These are phyloP conservation scores for Rhinoderma darwinii DNA, from an alignment of 2,113 vertebrate genomes.

Conservation along the genomic window DNA sequence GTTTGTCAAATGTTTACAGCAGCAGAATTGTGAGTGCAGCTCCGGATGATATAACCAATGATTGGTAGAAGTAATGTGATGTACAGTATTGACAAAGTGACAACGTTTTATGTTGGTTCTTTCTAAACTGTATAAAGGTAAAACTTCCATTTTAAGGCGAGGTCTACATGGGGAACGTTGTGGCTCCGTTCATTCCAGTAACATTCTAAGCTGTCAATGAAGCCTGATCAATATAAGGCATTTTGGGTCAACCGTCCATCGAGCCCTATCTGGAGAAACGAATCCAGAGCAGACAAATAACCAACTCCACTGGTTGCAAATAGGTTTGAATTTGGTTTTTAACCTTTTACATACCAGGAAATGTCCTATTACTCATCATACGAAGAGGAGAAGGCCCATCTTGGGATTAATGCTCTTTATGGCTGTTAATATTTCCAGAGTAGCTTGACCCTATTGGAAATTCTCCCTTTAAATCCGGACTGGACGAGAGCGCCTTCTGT, in stretches of 20 bases:
- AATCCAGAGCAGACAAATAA: not conserved
- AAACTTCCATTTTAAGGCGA: not conserved
- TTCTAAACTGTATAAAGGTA: too few species aligned
- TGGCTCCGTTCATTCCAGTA: too few species aligned
- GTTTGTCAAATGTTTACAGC: not conserved
- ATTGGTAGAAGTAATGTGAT: too few species aligned
- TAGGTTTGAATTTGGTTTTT: too few species aligned
- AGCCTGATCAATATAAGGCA: accelerated
- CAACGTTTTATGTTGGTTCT: not conserved
- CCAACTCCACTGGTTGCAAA: too few species aligned
- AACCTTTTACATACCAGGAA: too few species aligned
- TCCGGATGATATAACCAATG: not conserved
- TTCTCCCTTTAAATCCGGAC: not conserved
- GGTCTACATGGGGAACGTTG: too few species aligned
- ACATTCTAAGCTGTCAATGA: too few species aligned
- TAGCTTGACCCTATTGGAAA: not conserved
- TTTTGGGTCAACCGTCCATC: not conserved
- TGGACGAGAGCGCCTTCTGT: not conserved
- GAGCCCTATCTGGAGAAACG: not conserved
- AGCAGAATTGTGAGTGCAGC: not conserved
- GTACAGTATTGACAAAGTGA: not conserved
- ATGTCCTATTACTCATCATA: not conserved
- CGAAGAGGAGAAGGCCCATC: not conserved
- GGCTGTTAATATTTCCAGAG: not conserved
- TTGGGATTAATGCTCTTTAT: not conserved